These are phyloP conservation scores for Bolborhynchus lineola DNA, from an alignment of 2,113 vertebrate species.

Conservation along the genomic window DNA sequence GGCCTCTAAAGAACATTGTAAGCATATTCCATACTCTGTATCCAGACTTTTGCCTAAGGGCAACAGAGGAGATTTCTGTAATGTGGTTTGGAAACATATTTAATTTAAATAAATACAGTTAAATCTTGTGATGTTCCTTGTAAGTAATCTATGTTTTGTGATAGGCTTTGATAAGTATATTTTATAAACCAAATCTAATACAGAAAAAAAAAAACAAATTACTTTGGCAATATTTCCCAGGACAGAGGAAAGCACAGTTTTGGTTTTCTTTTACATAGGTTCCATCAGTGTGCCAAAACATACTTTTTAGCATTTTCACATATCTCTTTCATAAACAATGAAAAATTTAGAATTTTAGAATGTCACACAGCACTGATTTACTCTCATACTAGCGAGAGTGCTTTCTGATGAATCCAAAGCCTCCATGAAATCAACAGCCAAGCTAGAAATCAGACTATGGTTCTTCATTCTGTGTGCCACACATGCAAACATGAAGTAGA, in stretches of 20 bases:
- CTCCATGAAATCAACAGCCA: background rate
- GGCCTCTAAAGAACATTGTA: background rate
- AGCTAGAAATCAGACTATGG: background rate
- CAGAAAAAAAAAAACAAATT: background rate
- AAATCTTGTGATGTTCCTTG: background rate
- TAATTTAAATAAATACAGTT: background rate
- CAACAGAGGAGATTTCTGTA: background rate
- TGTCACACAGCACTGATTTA: background rate
- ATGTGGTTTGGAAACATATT: background rate
- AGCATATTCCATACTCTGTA: background rate
- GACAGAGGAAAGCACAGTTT: background rate
- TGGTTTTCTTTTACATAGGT: background rate
- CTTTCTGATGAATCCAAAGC: background rate
- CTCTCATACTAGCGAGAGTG: background rate
- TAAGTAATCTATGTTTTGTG: background rate
- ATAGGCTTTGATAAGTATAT: background rate
- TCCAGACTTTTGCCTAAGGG: background rate
- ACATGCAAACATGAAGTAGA: background rate
- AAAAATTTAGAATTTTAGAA: background rate
- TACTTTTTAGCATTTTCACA: background rate
- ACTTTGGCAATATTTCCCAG: background rate
- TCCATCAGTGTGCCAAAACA: background rate
- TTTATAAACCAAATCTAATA: background rate
- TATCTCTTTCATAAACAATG: background rate
- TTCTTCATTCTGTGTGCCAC: background rate